Percentiles rank a stretch among this genome's conserved stretches.
phyloP scores from a whole-genome alignment of 2,888 invertebrate species.

The Monopis laevigella region DNA sequence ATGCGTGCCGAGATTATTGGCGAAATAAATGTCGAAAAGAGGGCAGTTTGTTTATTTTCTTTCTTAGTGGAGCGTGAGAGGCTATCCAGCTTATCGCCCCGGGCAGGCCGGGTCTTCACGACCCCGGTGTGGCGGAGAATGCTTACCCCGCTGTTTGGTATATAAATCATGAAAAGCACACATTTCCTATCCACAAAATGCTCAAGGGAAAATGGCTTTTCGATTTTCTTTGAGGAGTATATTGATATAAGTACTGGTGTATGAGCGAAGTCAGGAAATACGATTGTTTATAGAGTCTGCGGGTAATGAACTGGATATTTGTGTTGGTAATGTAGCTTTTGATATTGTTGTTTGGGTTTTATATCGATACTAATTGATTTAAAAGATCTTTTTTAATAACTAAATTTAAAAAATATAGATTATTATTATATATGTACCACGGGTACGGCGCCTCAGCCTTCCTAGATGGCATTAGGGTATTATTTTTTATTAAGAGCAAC shows the following conservation, averaged over 20 bases:
- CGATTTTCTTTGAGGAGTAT: conserved; percentile 40
- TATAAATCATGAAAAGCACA: conserved; percentile 63
- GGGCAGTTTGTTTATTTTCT: conserved; percentile 59
- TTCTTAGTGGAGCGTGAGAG: conserved; percentile 32
- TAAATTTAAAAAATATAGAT: too few relatives aligned
- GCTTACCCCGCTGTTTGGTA: conserved; percentile 46
- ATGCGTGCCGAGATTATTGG: conserved; percentile 38
- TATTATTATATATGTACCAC: too few relatives aligned
- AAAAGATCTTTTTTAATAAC: too few relatives aligned
- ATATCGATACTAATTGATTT: too few relatives aligned
- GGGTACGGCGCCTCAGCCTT: too few relatives aligned
- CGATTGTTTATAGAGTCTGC: too few relatives aligned
- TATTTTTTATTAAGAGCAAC: too few relatives aligned
- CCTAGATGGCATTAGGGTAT: too few relatives aligned
- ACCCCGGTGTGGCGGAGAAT: neutral
- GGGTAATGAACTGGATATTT: too few relatives aligned
- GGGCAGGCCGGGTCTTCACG: conserved; percentile 37
- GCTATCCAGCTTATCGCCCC: conserved; percentile 55
- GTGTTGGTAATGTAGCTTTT: too few relatives aligned
- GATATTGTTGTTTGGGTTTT: too few relatives aligned
- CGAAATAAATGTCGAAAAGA: conserved; percentile 38
- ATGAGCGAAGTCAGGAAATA: too few relatives aligned
- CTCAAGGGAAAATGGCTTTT: conserved; percentile 35
- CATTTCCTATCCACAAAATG: conserved; percentile 57
- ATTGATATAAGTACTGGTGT: conserved; percentile 10